Evolutionary conservation across 2,113 vertebrate genomes (phyloP).

Genomic region (Pomatostomus ruficeps): DNA sequence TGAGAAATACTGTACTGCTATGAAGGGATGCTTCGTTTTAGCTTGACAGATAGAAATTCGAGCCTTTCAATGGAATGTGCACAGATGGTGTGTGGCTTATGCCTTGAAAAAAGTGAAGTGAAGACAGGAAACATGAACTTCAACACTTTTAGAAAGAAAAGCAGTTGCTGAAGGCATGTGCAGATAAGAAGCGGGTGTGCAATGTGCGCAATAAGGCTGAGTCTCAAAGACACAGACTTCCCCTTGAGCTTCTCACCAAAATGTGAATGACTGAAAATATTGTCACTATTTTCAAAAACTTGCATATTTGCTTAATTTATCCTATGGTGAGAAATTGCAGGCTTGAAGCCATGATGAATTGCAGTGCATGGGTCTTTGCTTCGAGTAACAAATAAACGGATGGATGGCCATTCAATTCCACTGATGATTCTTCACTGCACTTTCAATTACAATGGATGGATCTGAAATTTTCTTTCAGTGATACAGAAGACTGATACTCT

Average conservation of each 20-base stretch:
- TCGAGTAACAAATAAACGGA: background rate
- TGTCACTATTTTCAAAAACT: background rate
- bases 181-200: background rate
- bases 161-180: background rate
- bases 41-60: background rate
- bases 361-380: background rate
- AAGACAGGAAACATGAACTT: background rate
- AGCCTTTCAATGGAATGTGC: background rate
- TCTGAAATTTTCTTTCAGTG: background rate
- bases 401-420: background rate
- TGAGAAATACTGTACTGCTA: background rate
- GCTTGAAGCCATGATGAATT: background rate
- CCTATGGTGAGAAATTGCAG: background rate
- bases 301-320: background rate
- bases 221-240: background rate
- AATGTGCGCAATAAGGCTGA: background rate
- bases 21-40: background rate
- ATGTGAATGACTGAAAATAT: background rate
- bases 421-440: background rate
- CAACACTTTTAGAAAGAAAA: background rate
- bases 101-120: background rate
- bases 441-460: background rate
- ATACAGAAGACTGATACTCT: background rate
- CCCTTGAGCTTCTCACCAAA: background rate
- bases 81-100: background rate